Conservation (phyloP, 2,797 vertebrate species). For the Okamejei kenojei region DNA sequence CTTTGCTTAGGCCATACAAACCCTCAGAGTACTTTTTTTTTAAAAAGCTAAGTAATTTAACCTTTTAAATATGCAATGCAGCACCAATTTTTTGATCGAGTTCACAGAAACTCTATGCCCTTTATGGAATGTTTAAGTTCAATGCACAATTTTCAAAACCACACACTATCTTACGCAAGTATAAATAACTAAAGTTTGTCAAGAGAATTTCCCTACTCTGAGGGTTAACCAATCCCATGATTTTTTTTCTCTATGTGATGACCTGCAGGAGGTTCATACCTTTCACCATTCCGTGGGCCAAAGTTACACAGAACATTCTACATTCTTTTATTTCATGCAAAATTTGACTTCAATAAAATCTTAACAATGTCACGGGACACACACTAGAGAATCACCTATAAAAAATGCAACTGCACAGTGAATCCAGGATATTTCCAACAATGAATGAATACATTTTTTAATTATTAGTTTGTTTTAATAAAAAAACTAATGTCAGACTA, state of each 20-base stretch:
- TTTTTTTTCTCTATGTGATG: neutral
- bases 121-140: neutral
- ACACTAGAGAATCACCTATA: neutral
- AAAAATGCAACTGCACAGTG: neutral
- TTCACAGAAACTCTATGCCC: neutral
- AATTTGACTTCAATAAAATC: neutral
- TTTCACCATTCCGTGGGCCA: neutral
- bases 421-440: neutral
- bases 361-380: neutral
- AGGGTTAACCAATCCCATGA: constrained; percentile 3
- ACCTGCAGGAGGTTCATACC: neutral
- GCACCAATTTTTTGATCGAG: neutral
- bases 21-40: neutral
- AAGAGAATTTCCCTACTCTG: neutral
- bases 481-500: too few relatives aligned
- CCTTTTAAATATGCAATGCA: neutral
- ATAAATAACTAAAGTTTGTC: neutral
- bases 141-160: neutral
- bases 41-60: neutral
- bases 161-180: neutral
- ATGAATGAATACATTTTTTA: neutral
- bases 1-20: neutral
- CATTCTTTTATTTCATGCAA: neutral
- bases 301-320: neutral
- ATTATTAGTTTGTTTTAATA: neutral